Evolutionary conservation across 2,113 vertebrate genomes (phyloP).

Genomic region (Cricetomys ansorgei): DNA sequence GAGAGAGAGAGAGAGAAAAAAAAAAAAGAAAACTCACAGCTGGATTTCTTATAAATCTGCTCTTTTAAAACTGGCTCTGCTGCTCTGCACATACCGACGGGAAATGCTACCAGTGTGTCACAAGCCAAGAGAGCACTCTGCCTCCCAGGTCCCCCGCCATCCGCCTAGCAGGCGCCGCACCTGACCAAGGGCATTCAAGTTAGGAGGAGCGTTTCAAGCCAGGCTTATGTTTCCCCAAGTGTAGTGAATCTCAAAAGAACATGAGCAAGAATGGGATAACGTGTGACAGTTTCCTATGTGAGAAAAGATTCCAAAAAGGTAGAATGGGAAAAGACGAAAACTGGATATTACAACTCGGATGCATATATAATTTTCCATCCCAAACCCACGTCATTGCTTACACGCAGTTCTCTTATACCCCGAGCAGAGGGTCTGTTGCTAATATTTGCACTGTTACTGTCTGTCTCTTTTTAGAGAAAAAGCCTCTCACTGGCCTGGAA

Average conservation of each 20-base stretch:
- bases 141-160: constrained; percentile 77
- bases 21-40: constrained; percentile 89
- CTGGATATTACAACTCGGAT: background rate
- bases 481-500: background rate
- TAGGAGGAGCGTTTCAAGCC: background rate
- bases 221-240: constrained; percentile 17
- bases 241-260: background rate
- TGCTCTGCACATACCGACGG: constrained; percentile 71
- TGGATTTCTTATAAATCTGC: constrained; percentile 88
- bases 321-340: constrained; percentile 44
- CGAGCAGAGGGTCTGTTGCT: constrained; percentile 7
- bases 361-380: constrained; percentile 45
- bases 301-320: constrained; percentile 62
- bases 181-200: background rate
- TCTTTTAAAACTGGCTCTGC: constrained; percentile 82
- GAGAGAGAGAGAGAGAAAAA: constrained; percentile 84
- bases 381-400: constrained; percentile 58
- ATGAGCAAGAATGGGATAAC: background rate
- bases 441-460: background rate
- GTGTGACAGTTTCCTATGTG: constrained; percentile 73
- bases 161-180: constrained; percentile 72
- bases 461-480: background rate
- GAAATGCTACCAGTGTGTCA: constrained; percentile 80
- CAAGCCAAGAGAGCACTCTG: constrained; percentile 78
- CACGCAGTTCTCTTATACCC: constrained; percentile 47